Base-by-base conservation (phyloP, 2,113 vertebrate species). In the Pelobates fuscus region DNA sequence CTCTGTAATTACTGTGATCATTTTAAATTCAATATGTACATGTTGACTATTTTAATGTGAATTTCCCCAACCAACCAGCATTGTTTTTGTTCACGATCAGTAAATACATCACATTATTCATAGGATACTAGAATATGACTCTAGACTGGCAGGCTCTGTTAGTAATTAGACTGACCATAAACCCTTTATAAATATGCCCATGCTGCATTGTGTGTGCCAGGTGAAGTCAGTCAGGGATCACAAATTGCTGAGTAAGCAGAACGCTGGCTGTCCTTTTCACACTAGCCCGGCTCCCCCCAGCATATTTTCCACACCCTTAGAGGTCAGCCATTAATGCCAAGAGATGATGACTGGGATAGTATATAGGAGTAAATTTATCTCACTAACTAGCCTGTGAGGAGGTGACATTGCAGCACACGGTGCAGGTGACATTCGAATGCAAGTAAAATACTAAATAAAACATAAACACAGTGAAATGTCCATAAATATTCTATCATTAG, bases 141-240 rank as follows among this genome's bases (percentile, higher is more conserved):
- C 11, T 18, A 49, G 69, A 41, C 57, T 46, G 61, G 20, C 25
- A 71, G 69, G 27, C 58, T 49, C 57, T 17, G 37, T 23, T 43
- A 37, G 30, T 65, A 57, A 58, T 24, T 37, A 12, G 59, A 5
- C 52, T 59, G 72, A 25, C 72, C 55, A n/a, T 59, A 67, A 76
- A 59, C 72, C 72, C 66, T 76, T 76, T 76, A 67, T 60, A 67
- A 76, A 67, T 67, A 14, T 76, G 72, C 43, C 72, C 72, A 76
- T 59, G 54, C 20, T 30, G 72, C 72, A 76, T 59, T 59, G 72
- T 76, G 63, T 60, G 63, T 76, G 63, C 72, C 72, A 76, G 63
- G 72, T 67, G 64, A 18, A 52, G 70, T 32, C 69, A 62, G 49
- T 61, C 29, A 8, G 64, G 63, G 63, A 67, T 75, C 32, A 59